Conservation (phyloP, 1,140 invertebrate species). For the Tetranychus cinnabarinus region DNA sequence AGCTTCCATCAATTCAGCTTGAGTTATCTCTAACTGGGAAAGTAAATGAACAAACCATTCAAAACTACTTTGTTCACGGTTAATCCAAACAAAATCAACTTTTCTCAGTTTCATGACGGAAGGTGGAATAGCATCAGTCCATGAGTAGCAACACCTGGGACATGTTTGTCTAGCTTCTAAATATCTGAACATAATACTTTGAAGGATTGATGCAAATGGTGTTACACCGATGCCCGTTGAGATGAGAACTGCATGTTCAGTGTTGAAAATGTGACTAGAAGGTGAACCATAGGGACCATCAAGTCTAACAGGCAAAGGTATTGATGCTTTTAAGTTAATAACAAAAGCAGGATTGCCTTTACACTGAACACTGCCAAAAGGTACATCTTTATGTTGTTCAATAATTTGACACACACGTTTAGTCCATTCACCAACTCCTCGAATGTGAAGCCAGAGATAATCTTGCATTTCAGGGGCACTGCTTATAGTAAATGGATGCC, state of each 20-base stretch:
- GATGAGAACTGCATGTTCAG: constrained; percentile 79
- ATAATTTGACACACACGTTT: constrained; percentile 32
- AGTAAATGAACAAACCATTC: constrained; percentile 92
- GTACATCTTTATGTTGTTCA: too few relatives aligned
- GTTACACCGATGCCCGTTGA: constrained; percentile 91
- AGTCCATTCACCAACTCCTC: constrained; percentile 84
- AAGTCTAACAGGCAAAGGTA: constrained; percentile 43
- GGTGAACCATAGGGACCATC: constrained; percentile 89
- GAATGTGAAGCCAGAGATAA: constrained; percentile 75
- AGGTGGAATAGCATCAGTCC: constrained; percentile 47
- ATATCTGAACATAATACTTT: constrained; percentile 80
- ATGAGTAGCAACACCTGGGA: constrained; percentile 57
- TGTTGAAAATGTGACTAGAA: constrained; percentile 75
- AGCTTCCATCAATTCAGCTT: constrained; percentile 45
- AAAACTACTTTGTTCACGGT: constrained; percentile 77
- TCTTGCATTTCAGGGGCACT: constrained; percentile 80
- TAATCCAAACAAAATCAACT: constrained; percentile 97
- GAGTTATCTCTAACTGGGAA: constrained; percentile 76
- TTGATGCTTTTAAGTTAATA: too few relatives aligned
- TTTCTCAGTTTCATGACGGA: constrained; percentile 66
- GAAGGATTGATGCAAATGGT: constrained; percentile 83
- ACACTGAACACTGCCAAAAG: too few relatives aligned
- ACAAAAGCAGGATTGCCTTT: too few relatives aligned
- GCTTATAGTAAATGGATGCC: constrained; percentile 92
- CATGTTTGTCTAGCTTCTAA: constrained; percentile 58